A percentile compares a stretch with the other conserved stretches of the same genome.
Conservation (phyloP, 2,797 vertebrate genomes). For the Platalea minor region DNA sequence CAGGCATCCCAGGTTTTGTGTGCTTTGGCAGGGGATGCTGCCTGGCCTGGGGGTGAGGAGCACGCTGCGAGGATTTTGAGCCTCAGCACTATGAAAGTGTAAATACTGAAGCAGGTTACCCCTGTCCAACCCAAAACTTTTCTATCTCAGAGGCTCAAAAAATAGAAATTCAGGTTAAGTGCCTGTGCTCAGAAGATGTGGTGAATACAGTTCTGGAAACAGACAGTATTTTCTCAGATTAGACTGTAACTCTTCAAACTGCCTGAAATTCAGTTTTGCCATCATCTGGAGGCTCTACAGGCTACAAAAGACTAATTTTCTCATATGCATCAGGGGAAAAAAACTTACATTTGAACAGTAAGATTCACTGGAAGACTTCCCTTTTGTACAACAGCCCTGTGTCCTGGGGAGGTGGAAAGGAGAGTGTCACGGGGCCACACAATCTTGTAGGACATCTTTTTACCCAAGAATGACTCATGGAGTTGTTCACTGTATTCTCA, state of each 20-base stretch:
- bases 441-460: not conserved
- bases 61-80: not conserved
- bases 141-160: not conserved
- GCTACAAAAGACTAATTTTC: not conserved
- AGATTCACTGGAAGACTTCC: not conserved
- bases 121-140: not conserved
- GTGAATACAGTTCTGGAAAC: not conserved
- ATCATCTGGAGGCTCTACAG: not conserved
- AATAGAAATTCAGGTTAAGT: not conserved
- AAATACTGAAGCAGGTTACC: not conserved
- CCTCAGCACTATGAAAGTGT: not conserved
- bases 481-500: not conserved
- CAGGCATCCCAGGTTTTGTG: not conserved
- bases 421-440: not conserved
- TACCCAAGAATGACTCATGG: not conserved
- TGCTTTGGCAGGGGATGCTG: not conserved
- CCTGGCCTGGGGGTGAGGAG: not conserved
- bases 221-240: not conserved
- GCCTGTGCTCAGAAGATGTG: not conserved
- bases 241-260: conserved; percentile 11
- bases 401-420: not conserved
- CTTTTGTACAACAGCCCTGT: not conserved
- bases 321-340: not conserved
- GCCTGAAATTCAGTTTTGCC: conserved; percentile 27
- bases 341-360: not conserved